Evolutionary conservation across 2,888 invertebrate species (phyloP), one percentile per base, ranked within the genome.

Genomic region (Tromatobia lineatoria): DNA sequence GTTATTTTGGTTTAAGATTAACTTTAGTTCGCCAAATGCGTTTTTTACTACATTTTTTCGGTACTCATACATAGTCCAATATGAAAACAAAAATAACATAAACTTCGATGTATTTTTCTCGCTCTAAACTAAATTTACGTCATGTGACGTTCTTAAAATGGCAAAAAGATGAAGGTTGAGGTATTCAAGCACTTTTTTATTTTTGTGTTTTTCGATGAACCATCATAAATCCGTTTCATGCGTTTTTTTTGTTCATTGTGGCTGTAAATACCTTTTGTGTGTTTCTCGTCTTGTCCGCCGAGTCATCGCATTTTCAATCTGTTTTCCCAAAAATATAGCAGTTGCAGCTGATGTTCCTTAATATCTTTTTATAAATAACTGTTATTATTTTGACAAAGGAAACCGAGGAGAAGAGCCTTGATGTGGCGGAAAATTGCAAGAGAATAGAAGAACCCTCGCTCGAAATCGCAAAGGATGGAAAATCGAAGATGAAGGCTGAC

Each of bases 361-460:
- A 66, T 50, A 20, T 73, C 29, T 74, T 52, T 76, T 52, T 42
- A 50, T 4, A 50, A 45, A 25, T 3, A 23, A n/a, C 13, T 20
- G 3, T 29, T 50, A 42, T 52, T 42, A 11, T 50, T 70, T 66
- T 64, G 11, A 20, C n/a, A 66, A 82, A 80, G 81, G 84, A 81
- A 76, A 61, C 75, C 67, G 80, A 85, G 23, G 75, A 82, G 2
- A 47, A 64, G 77, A 61, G 77, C 54, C 61, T 74, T 42, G 84
- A 85, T 29, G 82, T 64, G 73, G 79, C 81, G 23, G 47, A 77
- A 61, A 80, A 73, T 74, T 52, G 61, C 45, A 80, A 83, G 52
- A 77, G 83, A 69, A 80, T 84, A 47, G 83, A 81, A 54, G 82
- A 76, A 47, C 80, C 50, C 61, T 78, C 54, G 73, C 54, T 67